Conservation (phyloP, 2,113 vertebrate species). For the Drymodes brunneopygia region DNA sequence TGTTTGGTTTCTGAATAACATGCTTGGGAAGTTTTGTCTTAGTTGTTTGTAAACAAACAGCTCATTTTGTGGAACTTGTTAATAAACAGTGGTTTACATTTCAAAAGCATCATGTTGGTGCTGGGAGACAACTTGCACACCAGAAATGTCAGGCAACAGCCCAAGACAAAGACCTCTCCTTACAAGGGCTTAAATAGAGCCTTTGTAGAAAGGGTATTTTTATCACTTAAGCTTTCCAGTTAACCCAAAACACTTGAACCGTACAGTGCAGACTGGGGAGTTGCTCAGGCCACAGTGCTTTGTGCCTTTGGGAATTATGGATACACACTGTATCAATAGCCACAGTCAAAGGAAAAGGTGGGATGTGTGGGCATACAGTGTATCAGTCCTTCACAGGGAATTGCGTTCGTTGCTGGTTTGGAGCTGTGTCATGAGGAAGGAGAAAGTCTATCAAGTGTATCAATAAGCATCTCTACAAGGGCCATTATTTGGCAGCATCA, state of each 20-base stretch:
- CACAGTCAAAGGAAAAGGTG: background rate
- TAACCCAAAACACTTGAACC: background rate
- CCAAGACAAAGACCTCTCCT: constrained; percentile 35
- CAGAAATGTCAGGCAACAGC: background rate
- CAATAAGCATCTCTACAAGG: background rate
- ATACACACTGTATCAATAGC: fast-evolving
- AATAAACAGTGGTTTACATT: constrained; percentile 12
- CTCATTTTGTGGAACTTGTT: background rate
- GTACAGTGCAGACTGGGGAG: background rate
- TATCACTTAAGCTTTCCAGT: background rate
- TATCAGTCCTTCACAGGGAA: background rate
- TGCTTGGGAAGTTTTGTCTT: background rate
- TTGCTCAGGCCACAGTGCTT: background rate
- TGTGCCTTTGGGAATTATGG: background rate
- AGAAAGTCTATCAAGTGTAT: background rate
- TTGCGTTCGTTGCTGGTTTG: background rate
- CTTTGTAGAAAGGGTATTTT: constrained; percentile 32
- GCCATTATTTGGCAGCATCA: background rate
- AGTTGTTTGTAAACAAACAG: constrained; percentile 4
- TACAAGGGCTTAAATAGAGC: background rate
- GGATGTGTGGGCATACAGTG: background rate
- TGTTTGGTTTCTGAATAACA: background rate
- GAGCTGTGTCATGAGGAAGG: background rate
- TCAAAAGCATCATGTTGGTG: background rate
- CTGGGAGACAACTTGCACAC: background rate